Base-by-base conservation (phyloP, 2,113 vertebrate species). In the Vimba vimba region DNA sequence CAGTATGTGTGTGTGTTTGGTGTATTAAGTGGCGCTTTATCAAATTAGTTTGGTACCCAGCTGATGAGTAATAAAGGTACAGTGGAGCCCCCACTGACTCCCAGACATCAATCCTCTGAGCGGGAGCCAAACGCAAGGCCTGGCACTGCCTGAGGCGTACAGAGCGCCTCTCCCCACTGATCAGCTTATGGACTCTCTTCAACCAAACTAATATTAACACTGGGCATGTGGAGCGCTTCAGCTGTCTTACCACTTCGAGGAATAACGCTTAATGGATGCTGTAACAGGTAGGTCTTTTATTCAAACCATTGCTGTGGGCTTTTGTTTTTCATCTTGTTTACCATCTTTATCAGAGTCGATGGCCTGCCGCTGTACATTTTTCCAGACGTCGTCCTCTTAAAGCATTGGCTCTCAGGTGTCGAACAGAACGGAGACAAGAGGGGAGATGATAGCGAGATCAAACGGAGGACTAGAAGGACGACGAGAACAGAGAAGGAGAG, bases 371-470 rank as follows among this genome's bases (percentile, higher is more conserved):
- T 87, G 90, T 73, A 84, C 91, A 93, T 94, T 93, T 93, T 94
- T 93, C 90, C 89, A 93, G 92, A 93, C 52, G 94, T 93, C 94
- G 91, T 90, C 91, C 91, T 90, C 91, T 89, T 85, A 88, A 91
- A 91, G 75, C 86, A 77, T 92, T 85, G 57, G 90, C 89, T 93
- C 93, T 91, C 85, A 87, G 90, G 91, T 87, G 92, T 92, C 93
- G 88, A 90, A 93, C 93, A 92, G 92, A 93, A 92, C 92, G 15
- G 84, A 85, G 91, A 93, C 92, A 92, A 78, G 36, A 47, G 88
- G 89, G 87, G 92, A 93, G 92, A 91, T 94, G 94, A 95, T 92
- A 91, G 90, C 2, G 69, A 95, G 94, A 95, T 95, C 94, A 95
- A 95, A 95, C 93, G 91, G 91, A 89, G 83, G 89, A 86, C 81